Percentiles rank a stretch among this genome's conserved stretches.
phyloP scores from a whole-genome alignment of 2,888 invertebrate genomes.

The Suillia variegata region DNA sequence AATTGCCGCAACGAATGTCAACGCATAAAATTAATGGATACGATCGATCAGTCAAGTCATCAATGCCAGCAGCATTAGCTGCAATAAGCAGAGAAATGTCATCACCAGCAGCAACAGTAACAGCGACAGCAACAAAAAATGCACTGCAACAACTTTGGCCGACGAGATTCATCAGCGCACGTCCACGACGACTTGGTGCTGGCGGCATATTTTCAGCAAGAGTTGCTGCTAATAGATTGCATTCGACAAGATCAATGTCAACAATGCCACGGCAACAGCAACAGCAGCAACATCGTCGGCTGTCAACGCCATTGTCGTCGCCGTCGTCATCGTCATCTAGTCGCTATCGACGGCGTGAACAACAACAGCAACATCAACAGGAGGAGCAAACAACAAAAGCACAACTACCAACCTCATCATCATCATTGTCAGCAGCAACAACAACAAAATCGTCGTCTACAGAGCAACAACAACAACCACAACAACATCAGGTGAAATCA shows the following conservation, averaged over 20 bases:
- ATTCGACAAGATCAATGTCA: conserved; percentile 53
- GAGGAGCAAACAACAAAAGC: conserved; percentile 26
- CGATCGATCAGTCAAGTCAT: conserved; percentile 58
- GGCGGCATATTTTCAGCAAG: conserved; percentile 14
- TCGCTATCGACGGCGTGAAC: conserved; percentile 5
- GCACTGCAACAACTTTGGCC: conserved; percentile 8
- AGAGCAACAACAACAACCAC: conserved; percentile 21
- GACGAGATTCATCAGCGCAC: conserved; percentile 16
- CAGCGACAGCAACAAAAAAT: conserved; percentile 7
- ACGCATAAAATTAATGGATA: conserved; percentile 55
- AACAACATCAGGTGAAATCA: conserved; percentile 23
- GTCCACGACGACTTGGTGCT: conserved; percentile 8
- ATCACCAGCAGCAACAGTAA: conserved; percentile 9
- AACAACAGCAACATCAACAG: conserved; percentile 21
- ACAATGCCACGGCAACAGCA: conserved; percentile 29
- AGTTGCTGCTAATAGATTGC: conserved; percentile 50
- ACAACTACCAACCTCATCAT: conserved; percentile 14
- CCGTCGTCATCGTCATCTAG: neutral
- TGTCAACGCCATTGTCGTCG: conserved; percentile 18
- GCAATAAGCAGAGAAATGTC: conserved; percentile 7
- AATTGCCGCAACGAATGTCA: conserved; percentile 48
- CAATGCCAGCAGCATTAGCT: conserved; percentile 40
- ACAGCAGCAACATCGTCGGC: conserved; percentile 24
- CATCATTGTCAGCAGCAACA: conserved; percentile 8
- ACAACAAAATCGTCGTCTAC: conserved; percentile 21